Evolutionary conservation across 1,140 invertebrate genomes (phyloP).

Genomic region (Platyscapa corneri): DNA sequence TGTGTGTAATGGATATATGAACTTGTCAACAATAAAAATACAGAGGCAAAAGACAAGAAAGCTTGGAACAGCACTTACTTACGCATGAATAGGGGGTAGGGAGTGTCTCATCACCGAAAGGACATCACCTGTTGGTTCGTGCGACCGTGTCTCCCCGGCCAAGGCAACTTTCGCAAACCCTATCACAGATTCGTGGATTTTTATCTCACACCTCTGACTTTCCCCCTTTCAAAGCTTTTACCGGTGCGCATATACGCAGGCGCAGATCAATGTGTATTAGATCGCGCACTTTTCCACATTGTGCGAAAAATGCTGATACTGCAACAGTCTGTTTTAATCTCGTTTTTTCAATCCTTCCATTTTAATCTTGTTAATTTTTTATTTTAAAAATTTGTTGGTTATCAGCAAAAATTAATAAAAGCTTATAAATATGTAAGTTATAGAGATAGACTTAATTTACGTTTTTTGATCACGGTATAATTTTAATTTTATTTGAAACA

Average conservation of each 20-base stretch:
- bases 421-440: no score
- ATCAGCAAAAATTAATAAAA: no score
- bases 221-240: background rate
- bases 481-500: no score
- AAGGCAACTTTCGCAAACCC: background rate
- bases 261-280: conserved; percentile 12
- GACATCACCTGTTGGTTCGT: conserved; percentile 38
- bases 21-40: background rate
- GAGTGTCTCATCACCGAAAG: conserved; percentile 22
- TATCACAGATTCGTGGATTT: background rate
- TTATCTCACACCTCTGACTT: background rate
- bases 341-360: no score
- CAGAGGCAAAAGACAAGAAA: background rate
- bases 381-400: background rate
- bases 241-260: conserved; percentile 15
- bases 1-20: background rate
- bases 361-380: background rate
- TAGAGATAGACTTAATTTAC: no score
- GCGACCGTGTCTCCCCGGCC: background rate
- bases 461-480: no score
- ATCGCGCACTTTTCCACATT: background rate
- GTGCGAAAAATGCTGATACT: no score
- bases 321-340: background rate
- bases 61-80: background rate
- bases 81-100: background rate